Conservation (phyloP, 2,797 vertebrate species). For the Hyperoplus lanceolatus region DNA sequence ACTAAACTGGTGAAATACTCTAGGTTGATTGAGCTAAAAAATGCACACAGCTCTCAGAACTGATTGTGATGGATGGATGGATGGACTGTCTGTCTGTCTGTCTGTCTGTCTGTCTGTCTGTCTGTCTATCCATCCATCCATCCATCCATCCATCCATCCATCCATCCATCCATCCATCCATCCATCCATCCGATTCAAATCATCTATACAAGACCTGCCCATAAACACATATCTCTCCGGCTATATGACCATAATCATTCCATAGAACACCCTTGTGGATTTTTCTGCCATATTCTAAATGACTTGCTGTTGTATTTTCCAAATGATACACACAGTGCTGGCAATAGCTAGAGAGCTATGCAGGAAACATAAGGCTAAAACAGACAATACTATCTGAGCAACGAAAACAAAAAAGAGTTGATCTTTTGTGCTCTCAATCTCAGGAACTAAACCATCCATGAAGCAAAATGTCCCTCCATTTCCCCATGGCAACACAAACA, state of each 20-base stretch:
- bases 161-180: too few species aligned
- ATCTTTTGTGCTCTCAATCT: too few species aligned
- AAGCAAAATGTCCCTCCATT: background rate
- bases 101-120: too few species aligned
- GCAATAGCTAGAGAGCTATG: background rate
- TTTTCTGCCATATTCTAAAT: slow-evolving; percentile 17
- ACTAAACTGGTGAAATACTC: background rate
- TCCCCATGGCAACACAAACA: too few species aligned
- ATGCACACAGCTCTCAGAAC: background rate
- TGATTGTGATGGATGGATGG: too few species aligned
- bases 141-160: too few species aligned
- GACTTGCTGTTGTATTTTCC: slow-evolving; percentile 13
- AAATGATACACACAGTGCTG: background rate
- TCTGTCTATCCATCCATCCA: too few species aligned
- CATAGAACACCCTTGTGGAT: background rate
- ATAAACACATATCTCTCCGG: background rate
- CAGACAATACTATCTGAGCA: background rate
- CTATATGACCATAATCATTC: background rate
- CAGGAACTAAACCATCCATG: background rate
- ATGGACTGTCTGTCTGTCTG: too few species aligned
- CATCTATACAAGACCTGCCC: background rate
- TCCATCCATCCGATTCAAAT: background rate
- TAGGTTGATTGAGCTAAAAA: background rate
- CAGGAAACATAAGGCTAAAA: background rate
- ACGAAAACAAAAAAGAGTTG: background rate